These are phyloP conservation scores for Tenebrosternarchus preto DNA, from an alignment of 2,113 vertebrate species.

Conservation along the genomic window DNA sequence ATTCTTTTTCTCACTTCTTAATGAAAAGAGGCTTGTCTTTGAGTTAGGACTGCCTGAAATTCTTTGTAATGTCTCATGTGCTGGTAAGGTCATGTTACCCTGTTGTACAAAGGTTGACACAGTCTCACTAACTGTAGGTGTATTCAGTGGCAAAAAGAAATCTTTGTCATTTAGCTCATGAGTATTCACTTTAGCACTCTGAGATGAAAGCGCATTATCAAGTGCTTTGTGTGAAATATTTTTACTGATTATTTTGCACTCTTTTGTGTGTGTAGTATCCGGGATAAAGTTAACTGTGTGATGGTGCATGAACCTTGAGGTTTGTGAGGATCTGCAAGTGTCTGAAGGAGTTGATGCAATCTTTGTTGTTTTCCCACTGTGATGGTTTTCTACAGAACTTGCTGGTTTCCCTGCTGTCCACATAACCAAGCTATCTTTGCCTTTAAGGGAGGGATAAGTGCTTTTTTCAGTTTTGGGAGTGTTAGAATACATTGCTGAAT, in stretches of 20 bases:
- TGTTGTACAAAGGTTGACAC: conserved; percentile 32
- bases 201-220: conserved; percentile 18
- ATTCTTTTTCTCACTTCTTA: conserved; percentile 60
- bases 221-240: conserved; percentile 5
- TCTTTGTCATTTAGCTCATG: conserved; percentile 20
- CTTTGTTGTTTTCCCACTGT: background rate
- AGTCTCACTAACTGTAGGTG: conserved; percentile 1
- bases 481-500: background rate
- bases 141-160: background rate
- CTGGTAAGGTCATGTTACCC: conserved; percentile 48
- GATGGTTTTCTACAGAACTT: conserved; percentile 10
- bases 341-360: background rate
- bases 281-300: conserved; percentile 23
- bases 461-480: background rate
- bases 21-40: conserved; percentile 62
- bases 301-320: conserved; percentile 19
- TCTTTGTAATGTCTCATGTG: conserved; percentile 24
- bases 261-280: conserved; percentile 22
- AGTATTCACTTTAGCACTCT: conserved; percentile 21
- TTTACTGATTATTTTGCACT: background rate
- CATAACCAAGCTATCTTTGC: background rate
- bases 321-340: conserved; percentile 28
- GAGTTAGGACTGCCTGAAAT: conserved; percentile 24
- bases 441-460: conserved; percentile 23
- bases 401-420: background rate